Evolutionary conservation across 2,113 vertebrate species (phyloP).

Genomic region (Empidonax traillii): DNA sequence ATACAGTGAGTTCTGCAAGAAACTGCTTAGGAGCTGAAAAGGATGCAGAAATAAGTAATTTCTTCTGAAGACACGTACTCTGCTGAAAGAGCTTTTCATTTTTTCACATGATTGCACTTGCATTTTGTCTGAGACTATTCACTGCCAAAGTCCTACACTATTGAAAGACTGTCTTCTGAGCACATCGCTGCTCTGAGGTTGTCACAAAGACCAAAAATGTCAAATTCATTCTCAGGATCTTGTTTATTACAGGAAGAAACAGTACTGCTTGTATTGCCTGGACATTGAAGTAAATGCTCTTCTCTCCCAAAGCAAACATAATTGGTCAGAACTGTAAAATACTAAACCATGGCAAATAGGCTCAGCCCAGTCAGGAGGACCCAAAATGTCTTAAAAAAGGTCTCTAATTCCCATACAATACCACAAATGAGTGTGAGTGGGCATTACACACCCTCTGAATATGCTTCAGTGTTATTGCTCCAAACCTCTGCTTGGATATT

Average conservation of each 20-base stretch:
- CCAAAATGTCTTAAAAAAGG: not conserved
- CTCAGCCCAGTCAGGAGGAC: not conserved
- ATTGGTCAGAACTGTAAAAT: not conserved
- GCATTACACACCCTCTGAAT: not conserved
- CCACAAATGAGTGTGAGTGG: not conserved
- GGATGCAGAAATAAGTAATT: not conserved
- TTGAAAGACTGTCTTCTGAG: not conserved
- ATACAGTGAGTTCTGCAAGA: not conserved
- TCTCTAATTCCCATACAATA: not conserved
- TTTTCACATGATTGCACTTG: slow-evolving; percentile 1
- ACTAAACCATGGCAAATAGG: not conserved
- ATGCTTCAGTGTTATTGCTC: slow-evolving; percentile 15
- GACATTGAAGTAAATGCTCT: not conserved
- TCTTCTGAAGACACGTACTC: not conserved
- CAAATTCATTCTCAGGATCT: not conserved
- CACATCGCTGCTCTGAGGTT: not conserved
- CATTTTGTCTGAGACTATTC: not conserved
- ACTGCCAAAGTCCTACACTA: not conserved
- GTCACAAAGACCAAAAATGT: not conserved
- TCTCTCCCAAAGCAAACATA: not conserved
- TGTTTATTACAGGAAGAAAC: not conserved
- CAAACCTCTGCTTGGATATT: slow-evolving; percentile 35
- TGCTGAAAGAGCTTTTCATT: slow-evolving; percentile 11
- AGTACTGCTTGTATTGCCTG: not conserved
- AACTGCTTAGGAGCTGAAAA: not conserved